A percentile compares a stretch with the other conserved stretches of the same genome.
Conservation (phyloP, 2,113 vertebrate genomes). For the Sinocyclocheilus grahami region DNA sequence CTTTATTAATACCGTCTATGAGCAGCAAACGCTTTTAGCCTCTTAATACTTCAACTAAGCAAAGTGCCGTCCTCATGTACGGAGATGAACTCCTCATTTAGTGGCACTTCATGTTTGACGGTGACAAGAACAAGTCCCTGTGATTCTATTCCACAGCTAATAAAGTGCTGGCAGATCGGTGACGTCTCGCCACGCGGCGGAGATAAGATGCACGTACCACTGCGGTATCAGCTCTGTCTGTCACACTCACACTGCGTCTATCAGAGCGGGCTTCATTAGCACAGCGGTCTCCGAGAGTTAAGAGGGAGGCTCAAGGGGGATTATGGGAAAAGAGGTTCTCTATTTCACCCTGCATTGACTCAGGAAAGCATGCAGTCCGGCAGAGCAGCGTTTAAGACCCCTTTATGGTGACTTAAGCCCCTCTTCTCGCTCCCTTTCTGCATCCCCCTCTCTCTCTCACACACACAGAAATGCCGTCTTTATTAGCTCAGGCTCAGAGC, state of each 20-base stretch:
- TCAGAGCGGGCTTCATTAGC: conserved; percentile 40
- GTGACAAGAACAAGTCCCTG: conserved; percentile 34
- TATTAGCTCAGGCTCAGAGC: conserved; percentile 26
- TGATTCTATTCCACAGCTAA: conserved; percentile 25
- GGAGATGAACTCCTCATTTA: conserved; percentile 38
- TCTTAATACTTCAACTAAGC: conserved; percentile 15
- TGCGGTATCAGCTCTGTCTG: conserved; percentile 2
- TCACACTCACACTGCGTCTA: background rate
- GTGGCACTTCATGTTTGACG: conserved; percentile 20
- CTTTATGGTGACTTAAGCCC: conserved; percentile 30
- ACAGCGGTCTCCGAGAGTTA: conserved; percentile 22
- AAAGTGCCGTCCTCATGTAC: background rate
- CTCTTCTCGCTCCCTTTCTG: background rate
- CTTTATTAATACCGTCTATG: background rate
- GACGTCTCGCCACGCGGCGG: background rate
- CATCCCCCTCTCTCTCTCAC: background rate
- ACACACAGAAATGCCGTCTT: background rate
- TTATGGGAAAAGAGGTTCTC: conserved; percentile 35
- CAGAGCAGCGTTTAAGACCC: conserved; percentile 30
- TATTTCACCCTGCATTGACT: background rate
- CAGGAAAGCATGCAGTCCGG: conserved; percentile 27
- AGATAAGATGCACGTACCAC: conserved; percentile 44
- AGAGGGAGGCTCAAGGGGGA: conserved; percentile 8
- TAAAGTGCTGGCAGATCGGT: conserved; percentile 15
- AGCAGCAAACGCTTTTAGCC: background rate